A percentile compares a stretch with the other conserved stretches of the same genome.
phyloP scores from a whole-genome alignment of 2,888 invertebrate species.

The Watsonalla cultraria region DNA sequence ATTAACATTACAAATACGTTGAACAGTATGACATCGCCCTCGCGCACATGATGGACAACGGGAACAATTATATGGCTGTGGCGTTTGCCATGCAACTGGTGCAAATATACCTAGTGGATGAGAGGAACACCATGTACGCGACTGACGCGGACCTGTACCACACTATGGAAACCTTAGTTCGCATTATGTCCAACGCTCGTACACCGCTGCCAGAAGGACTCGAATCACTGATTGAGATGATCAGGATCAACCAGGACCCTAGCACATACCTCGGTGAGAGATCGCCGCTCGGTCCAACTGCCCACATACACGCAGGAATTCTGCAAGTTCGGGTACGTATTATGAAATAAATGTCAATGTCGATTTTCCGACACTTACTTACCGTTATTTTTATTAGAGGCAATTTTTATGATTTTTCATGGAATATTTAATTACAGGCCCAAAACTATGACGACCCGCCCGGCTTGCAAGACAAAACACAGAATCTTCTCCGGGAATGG shows the following conservation, averaged over 20 bases:
- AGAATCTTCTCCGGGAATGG: slow-evolving; percentile 97
- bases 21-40: slow-evolving; percentile 87
- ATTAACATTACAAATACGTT: slow-evolving; percentile 1
- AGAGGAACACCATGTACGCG: slow-evolving; percentile 86
- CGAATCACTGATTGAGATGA: slow-evolving; percentile 87
- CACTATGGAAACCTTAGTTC: slow-evolving; percentile 90
- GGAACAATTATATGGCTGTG: slow-evolving; percentile 88
- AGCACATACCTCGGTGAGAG: slow-evolving; percentile 86
- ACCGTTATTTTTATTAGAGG: not conserved
- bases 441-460: slow-evolving; percentile 96
- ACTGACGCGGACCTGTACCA: slow-evolving; percentile 91
- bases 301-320: slow-evolving; percentile 96
- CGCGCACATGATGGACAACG: slow-evolving; percentile 92
- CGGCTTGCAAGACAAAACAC: slow-evolving; percentile 96
- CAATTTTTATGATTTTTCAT: not conserved
- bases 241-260: slow-evolving; percentile 86
- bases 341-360: not conserved
- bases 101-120: slow-evolving; percentile 91
- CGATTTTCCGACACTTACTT: not conserved
- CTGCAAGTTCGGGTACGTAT: slow-evolving; percentile 85
- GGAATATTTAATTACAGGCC: slow-evolving; percentile 26
- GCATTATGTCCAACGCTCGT: slow-evolving; percentile 86
- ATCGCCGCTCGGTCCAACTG: slow-evolving; percentile 87
- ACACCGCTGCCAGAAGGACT: slow-evolving; percentile 91
- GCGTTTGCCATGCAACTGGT: slow-evolving; percentile 95